These are phyloP conservation scores for Andrena hattorfiana DNA, from an alignment of 2,888 invertebrate genomes.

Conservation along the genomic window DNA sequence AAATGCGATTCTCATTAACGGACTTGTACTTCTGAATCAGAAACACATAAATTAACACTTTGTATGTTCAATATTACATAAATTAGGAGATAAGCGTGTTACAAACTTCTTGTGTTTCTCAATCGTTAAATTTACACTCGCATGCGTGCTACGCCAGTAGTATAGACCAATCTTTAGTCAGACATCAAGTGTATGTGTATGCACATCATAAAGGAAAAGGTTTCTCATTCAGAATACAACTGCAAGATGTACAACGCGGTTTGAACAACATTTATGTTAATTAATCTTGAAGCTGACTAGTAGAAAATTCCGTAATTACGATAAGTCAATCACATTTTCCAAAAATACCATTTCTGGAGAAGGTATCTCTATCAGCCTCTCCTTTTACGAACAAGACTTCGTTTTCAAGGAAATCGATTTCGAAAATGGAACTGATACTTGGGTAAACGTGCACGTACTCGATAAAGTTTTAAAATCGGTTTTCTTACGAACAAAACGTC, in stretches of 20 bases:
- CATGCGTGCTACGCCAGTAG: background rate
- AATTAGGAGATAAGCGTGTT: too few relatives aligned
- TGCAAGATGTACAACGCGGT: background rate
- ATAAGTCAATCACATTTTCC: background rate
- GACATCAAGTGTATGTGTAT: background rate
- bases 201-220: too few relatives aligned
- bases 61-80: background rate
- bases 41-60: background rate
- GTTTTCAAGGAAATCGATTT: too few relatives aligned
- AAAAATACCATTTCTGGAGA: too few relatives aligned
- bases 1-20: background rate
- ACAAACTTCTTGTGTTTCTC: too few relatives aligned
- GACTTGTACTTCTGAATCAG: background rate
- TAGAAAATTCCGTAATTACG: background rate
- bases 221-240: background rate
- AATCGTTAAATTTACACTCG: background rate
- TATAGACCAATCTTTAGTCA: conserved; percentile 6
- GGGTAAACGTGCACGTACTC: too few relatives aligned
- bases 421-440: too few relatives aligned
- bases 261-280: background rate
- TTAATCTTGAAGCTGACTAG: background rate
- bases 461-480: too few relatives aligned
- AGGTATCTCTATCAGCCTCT: too few relatives aligned
- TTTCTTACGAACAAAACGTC: too few relatives aligned
- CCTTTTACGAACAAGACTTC: too few relatives aligned